Evolutionary conservation across 2,797 vertebrate genomes (phyloP), one percentile per base, ranked within the genome.

Genomic region (Nasua narica): DNA sequence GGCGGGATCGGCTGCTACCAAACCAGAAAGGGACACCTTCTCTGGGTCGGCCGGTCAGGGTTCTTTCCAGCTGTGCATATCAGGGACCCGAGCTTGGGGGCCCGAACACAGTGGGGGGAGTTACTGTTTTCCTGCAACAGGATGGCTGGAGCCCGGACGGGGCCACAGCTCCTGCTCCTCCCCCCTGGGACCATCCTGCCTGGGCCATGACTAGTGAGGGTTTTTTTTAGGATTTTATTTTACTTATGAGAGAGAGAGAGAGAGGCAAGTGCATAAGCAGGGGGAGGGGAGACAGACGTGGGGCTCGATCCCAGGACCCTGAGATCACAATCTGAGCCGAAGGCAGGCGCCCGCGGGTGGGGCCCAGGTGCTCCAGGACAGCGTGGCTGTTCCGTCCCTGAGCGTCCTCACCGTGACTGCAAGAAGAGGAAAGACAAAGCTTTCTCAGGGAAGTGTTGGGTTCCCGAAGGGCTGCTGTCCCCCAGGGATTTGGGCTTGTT

Each of bases 111-210:
- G 40, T 13, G 0, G 10, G 56, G 12, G 69, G 3, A 2, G 0
- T 9, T n/a, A 0, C 16, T 18, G 12, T 76, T 84, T 56, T 54
- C 58, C 0, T 21, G 27, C 2, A 35, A 19, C 19, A 10, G 25
- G 62, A 1, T 27, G 19, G 7, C 65, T 16, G 3, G 65, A n/a
- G 43, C 40, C 21, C 12, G 0, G 21, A 9, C 0, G 4, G 14
- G 77, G 65, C 40, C 23, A 2, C 1, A 7, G 29, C 21, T 48
- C 32, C 43, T 13, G 32, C 52, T 15, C 13, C 35, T 1, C 21
- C 3, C 21, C 2, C 9, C 27, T 19, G 14, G 7, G 0, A 10
- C 19, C 14, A 15, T 25, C 35, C 0, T 14, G 14, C 7, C 1
- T 32, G 37, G 56, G 19, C 14, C 3, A 11, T 46, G 32, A 60